Base-by-base conservation (phyloP, 2,797 vertebrate species). In the Podarcis lilfordi region DNA sequence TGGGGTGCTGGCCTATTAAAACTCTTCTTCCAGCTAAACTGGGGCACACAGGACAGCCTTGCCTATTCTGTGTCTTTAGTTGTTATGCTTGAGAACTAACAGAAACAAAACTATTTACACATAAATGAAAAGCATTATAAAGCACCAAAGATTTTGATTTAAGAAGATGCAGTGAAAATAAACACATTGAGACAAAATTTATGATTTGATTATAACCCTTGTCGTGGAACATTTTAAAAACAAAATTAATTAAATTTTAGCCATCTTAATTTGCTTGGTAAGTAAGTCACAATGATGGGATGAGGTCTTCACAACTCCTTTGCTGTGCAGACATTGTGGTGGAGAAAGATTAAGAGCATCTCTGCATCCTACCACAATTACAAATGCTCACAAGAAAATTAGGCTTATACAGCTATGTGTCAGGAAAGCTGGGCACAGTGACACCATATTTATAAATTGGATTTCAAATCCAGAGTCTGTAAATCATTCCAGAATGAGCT, bases 91-190 rank as follows among this genome's bases (percentile, higher is more conserved):
- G 17, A 13, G 35, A 40, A 50, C 5, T 72, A 19, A 61, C 25
- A 82, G 81, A 88, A 50, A 0, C 0, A 68, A 1, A 50, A 74
- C 59, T 88, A 78, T 45, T 29, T 61, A 68, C 27, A 88, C 8
- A 2, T 32, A 69, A 17, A 8, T 1, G 6, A 59, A 85, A 68
- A 80, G 8, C 8, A 15, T 35, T 80, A 27, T 13, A 80, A 50
- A 61, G 13, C 1, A 80, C 35, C 50, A 37, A 80, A n/a, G 68
- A 29, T 29, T 72, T n/a, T 69, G 0, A 72, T 55, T 72, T 40
- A 80, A 72, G 71, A 82, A 45, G 19, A 83, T 71, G 17, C 27
- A 68, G 13, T 9, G 59, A 45, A 27, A 74, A 37, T 37, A 55
- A 8, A n/a, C 45, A 17, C 25, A 40, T 4, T 45, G 29, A 50